phyloP scores from a whole-genome alignment of 1,140 invertebrate species.

The Polypedilum vanderplanki region DNA sequence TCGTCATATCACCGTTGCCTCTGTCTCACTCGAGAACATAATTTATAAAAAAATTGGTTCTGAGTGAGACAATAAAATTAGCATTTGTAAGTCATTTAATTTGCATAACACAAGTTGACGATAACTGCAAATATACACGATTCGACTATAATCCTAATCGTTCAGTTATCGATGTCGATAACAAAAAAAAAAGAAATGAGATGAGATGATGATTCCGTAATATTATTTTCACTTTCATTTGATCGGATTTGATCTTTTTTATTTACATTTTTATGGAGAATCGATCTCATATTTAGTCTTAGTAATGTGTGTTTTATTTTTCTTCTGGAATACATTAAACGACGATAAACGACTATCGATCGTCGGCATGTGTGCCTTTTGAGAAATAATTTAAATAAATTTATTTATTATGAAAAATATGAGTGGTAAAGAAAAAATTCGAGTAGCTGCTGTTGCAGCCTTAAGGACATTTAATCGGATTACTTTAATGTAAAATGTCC shows the following conservation, averaged over 20 bases:
- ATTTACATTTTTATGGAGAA: too few species aligned
- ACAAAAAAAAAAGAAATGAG: background rate
- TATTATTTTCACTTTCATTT: conserved; percentile 13
- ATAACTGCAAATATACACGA: too few species aligned
- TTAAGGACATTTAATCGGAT: conserved; percentile 5
- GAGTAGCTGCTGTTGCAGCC: background rate
- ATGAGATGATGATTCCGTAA: conserved; percentile 6
- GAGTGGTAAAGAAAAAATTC: too few species aligned
- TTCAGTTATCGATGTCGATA: too few species aligned
- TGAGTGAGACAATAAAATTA: too few species aligned
- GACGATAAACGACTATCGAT: too few species aligned
- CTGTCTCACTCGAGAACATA: too few species aligned
- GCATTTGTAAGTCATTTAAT: too few species aligned
- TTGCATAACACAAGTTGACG: too few species aligned
- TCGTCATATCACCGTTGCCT: too few species aligned
- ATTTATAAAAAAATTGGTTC: too few species aligned
- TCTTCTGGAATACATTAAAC: background rate
- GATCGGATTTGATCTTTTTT: background rate
- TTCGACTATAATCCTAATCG: too few species aligned
- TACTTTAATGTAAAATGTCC: background rate
- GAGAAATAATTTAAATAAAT: background rate
- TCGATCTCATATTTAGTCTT: background rate
- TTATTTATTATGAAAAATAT: background rate
- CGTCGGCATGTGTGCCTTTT: background rate
- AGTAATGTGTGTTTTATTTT: background rate